Conservation (phyloP, 1,140 invertebrate genomes). For the Chrysopa pallens region DNA sequence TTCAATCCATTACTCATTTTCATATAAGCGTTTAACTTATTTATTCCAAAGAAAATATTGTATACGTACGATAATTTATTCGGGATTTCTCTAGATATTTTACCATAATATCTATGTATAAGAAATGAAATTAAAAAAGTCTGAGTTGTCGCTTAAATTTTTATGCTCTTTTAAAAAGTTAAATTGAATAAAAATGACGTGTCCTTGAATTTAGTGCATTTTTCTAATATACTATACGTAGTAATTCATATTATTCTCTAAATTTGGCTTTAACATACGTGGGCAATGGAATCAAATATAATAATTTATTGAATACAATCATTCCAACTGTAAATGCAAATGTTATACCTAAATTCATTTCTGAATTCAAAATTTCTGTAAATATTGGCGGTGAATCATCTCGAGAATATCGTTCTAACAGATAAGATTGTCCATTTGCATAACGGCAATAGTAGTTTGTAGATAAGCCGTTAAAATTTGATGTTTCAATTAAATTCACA, state of each 20-base stretch:
- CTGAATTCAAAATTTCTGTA: constrained; percentile 42
- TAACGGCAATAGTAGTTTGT: constrained; percentile 44
- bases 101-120: too few species aligned
- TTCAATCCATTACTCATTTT: too few species aligned
- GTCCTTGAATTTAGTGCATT: too few species aligned
- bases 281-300: constrained; percentile 72
- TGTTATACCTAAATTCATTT: constrained; percentile 64
- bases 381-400: constrained; percentile 37
- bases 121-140: too few species aligned
- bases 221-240: too few species aligned
- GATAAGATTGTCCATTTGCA: constrained; percentile 47
- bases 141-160: too few species aligned
- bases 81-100: too few species aligned
- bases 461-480: constrained; percentile 25
- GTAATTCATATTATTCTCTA: constrained; percentile 63
- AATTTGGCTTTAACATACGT: constrained; percentile 80
- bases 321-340: constrained; percentile 67
- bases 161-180: too few species aligned
- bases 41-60: too few species aligned
- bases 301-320: constrained; percentile 62
- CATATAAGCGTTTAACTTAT: too few species aligned
- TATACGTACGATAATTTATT: too few species aligned
- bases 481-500: constrained; percentile 27
- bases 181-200: too few species aligned
- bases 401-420: constrained; percentile 52